Conservation (phyloP, 2,888 invertebrate species). For the Plutella xylostella region DNA sequence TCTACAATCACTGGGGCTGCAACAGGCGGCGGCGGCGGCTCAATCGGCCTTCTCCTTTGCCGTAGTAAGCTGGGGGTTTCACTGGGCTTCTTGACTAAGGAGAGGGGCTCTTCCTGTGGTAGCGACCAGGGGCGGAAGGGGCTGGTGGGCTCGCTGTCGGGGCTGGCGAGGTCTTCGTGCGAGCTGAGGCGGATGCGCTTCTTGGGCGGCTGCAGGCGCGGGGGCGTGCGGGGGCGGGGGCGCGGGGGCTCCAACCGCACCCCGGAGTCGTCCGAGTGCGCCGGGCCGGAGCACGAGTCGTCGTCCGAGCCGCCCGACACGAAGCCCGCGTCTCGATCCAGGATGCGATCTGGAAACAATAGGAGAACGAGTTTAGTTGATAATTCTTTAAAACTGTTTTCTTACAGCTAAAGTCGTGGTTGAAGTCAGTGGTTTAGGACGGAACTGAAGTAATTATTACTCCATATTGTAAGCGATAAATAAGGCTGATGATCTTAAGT, state of each 20-base stretch:
- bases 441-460: no score
- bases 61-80: conserved; percentile 37
- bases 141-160: conserved; percentile 47
- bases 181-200: conserved; percentile 74
- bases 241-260: conserved; percentile 62
- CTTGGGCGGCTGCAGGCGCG: conserved; percentile 71
- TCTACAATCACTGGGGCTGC: conserved; percentile 30
- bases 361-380: not conserved
- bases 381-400: no score
- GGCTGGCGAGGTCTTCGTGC: conserved; percentile 44
- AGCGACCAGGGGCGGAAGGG: conserved; percentile 79
- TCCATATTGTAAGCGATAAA: no score
- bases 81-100: conserved; percentile 69
- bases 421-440: no score
- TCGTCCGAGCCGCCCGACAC: conserved; percentile 81
- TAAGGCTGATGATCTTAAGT: no score
- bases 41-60: conserved; percentile 43
- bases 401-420: no score
- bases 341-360: conserved; percentile 54
- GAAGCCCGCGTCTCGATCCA: conserved; percentile 78
- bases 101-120: conserved; percentile 74
- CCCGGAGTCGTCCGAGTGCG: conserved; percentile 65
- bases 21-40: conserved; percentile 35
- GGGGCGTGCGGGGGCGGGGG: conserved; percentile 63
- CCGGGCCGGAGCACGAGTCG: conserved; percentile 66